A percentile compares a stretch with the other conserved stretches of the same genome.
Evolutionary conservation across 1,140 invertebrate genomes (phyloP).

Genomic region (Hestina assimilis): DNA sequence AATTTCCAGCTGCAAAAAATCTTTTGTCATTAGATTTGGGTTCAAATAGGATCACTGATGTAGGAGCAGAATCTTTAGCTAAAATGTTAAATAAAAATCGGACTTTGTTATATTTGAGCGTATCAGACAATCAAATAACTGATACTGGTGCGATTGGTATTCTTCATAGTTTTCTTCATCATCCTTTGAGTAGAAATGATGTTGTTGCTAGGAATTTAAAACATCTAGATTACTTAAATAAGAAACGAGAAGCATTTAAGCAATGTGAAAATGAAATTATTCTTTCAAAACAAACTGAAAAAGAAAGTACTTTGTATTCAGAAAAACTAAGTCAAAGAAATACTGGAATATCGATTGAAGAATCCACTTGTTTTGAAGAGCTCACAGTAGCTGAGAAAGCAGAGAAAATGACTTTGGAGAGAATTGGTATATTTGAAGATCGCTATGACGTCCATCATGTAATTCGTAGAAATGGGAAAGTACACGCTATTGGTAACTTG

Average conservation of each 20-base stretch:
- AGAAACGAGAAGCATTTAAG: slow-evolving; percentile 22
- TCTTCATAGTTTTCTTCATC: slow-evolving; percentile 28
- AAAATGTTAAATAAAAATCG: slow-evolving; percentile 38
- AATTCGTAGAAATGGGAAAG: slow-evolving; percentile 10
- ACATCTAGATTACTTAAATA: slow-evolving; percentile 19
- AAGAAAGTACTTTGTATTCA: no score
- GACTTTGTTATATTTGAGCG: slow-evolving; percentile 36
- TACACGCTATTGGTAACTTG: slow-evolving; percentile 37
- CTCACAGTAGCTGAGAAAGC: slow-evolving; percentile 17
- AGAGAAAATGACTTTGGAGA: slow-evolving; percentile 24
- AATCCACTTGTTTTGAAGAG: neutral
- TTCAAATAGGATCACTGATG: slow-evolving; percentile 39
- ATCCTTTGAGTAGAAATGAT: slow-evolving; percentile 31
- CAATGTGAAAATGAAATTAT: slow-evolving; percentile 26
- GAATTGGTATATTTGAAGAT: slow-evolving; percentile 36
- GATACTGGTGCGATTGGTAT: slow-evolving; percentile 37
- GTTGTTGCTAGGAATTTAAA: slow-evolving; percentile 8
- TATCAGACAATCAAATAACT: slow-evolving; percentile 42
- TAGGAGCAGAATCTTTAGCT: slow-evolving; percentile 32
- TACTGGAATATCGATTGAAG: slow-evolving; percentile 2
- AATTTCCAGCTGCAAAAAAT: slow-evolving; percentile 18
- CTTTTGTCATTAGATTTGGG: slow-evolving; percentile 37
- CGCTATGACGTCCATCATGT: slow-evolving; percentile 27
- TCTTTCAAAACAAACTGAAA: no score
- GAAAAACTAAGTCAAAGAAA: slow-evolving; percentile 5